A percentile compares a stretch with the other conserved stretches of the same genome.
Conservation (phyloP, 2,797 vertebrate species). For the Gadopsis bispinosus region DNA sequence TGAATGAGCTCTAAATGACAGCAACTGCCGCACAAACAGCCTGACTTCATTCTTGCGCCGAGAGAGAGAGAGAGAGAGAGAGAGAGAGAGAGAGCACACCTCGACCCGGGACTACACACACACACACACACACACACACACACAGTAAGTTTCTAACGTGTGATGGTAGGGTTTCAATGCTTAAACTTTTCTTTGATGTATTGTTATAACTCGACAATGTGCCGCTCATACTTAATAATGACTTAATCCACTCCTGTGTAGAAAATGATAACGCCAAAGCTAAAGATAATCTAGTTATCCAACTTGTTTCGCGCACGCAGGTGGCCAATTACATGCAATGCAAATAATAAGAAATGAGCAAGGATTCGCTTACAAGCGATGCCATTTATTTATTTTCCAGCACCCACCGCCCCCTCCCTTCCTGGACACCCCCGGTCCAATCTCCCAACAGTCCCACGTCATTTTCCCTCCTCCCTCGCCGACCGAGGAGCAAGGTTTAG, state of each 20-base stretch:
- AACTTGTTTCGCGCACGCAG: conserved; percentile 72
- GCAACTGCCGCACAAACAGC: conserved; percentile 51
- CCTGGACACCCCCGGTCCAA: conserved; percentile 82
- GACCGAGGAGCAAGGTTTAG: conserved; percentile 77
- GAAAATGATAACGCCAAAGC: conserved; percentile 36
- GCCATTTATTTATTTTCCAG: conserved; percentile 58
- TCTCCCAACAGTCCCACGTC: conserved; percentile 82
- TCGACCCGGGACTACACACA: conserved; percentile 76
- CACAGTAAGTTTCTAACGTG: conserved; percentile 77
- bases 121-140: too few relatives aligned
- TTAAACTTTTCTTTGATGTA: conserved; percentile 63
- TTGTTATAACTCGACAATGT: conserved; percentile 41
- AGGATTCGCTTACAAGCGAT: conserved; percentile 30
- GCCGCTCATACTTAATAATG: conserved; percentile 23
- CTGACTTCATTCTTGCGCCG: conserved; percentile 54
- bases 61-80: too few relatives aligned
- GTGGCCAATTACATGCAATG: conserved; percentile 41
- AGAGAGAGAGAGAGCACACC: conserved; percentile 57
- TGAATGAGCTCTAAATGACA: conserved; percentile 56
- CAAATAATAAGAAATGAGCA: conserved; percentile 19
- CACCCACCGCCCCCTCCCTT: conserved; percentile 71
- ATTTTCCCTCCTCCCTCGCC: conserved; percentile 84
- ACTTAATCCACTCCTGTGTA: conserved; percentile 40
- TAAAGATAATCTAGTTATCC: conserved; percentile 48
- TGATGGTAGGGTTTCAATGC: conserved; percentile 49